Base-by-base conservation (phyloP, 2,888 invertebrate species). In the Lapara coniferarum region DNA sequence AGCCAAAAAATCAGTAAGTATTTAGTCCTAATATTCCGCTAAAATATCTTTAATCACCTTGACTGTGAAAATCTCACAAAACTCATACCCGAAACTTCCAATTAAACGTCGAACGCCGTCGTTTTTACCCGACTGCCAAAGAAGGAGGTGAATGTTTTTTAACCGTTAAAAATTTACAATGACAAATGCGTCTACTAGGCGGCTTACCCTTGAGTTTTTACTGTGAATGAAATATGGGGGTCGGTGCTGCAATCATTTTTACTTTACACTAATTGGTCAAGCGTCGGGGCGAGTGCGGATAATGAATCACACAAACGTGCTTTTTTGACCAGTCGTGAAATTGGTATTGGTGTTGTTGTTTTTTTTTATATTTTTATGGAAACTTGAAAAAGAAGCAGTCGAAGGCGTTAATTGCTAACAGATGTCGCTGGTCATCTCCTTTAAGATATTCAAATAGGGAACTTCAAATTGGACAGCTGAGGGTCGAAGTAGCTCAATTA, bases 181-280 rank as follows among this genome's bases (percentile, higher is more conserved):
- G 78, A 67, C 13, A 63, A 63, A 63, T 63, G 63, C 49, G 63
- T 63, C 63, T 46, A 6, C 46, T n/a, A 30, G 37, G 44, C 12
- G 16, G 13, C 16, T 19, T 49, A 46, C 63, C 63, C 49, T 63
- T 46, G 49, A 46, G n/a, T 63, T 63, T 63, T 63, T 19, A 10
- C 66, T 59, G 52, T 52, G 70, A 76, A 78, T 79, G 78, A 82
- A 80, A 77, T 80, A 81, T 78, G 78, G 73, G 77, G 73, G 79
- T 74, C 59, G 73, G 76, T 77, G 75, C 75, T 75, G 81, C 77
- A 81, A 82, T 85, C 81, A 78, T 84, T 86, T 86, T 80, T 76
- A 78, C 83, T 85, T 81, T 79, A 66, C 75, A 70, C 81, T 86
- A 87, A 87, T 87, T 86, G 82, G 83, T 63, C 53, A 67, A 66